These are phyloP conservation scores for Oostethus manadensis DNA, from an alignment of 2,113 vertebrate genomes.

Conservation along the genomic window DNA sequence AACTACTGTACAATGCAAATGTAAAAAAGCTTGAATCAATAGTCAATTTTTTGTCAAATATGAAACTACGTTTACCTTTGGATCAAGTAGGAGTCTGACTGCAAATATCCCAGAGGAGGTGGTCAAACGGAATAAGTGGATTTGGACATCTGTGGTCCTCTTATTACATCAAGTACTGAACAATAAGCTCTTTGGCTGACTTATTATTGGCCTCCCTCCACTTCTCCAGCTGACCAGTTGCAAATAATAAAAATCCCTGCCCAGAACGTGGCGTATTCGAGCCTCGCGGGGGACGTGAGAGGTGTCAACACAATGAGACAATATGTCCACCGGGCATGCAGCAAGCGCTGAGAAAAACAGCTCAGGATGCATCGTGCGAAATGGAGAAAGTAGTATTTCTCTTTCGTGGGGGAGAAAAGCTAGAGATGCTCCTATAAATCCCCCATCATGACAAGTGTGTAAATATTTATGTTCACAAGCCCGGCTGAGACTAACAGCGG, in stretches of 20 bases:
- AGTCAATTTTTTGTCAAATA: background rate
- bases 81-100: background rate
- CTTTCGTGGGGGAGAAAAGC: constrained; percentile 30
- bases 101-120: constrained; percentile 9
- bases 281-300: constrained; percentile 46
- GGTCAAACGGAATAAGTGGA: constrained; percentile 7
- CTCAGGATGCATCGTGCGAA: constrained; percentile 5
- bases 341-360: constrained; percentile 37
- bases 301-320: constrained; percentile 65
- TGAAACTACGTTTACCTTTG: background rate
- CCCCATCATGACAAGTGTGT: constrained; percentile 58
- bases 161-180: constrained; percentile 52
- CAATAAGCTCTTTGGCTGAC: constrained; percentile 49
- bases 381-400: constrained; percentile 10
- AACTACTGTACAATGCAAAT: too few species aligned
- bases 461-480: constrained; percentile 70
- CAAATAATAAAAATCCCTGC: constrained; percentile 54
- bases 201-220: constrained; percentile 49
- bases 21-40: too few species aligned
- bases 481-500: constrained; percentile 60
- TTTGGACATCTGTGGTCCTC: constrained; percentile 16
- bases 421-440: constrained; percentile 60
- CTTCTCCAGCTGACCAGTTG: constrained; percentile 36
- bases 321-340: constrained; percentile 51
- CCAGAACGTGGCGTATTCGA: constrained; percentile 54